These are phyloP conservation scores for Drosophila niveifrons DNA, from an alignment of 2,888 invertebrate species.

Conservation along the genomic window DNA sequence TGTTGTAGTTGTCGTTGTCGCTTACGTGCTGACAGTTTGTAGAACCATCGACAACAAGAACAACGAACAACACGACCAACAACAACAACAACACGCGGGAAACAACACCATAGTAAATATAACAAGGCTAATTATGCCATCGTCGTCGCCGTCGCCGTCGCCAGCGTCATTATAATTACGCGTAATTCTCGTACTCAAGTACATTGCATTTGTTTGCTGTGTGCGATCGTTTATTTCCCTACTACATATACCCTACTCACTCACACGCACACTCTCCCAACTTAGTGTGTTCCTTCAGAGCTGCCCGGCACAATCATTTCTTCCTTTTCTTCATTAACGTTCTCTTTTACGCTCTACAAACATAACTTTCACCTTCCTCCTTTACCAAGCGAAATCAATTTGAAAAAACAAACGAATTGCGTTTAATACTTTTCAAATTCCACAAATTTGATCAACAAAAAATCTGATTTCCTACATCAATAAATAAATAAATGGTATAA, in stretches of 20 bases:
- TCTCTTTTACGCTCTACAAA: no score
- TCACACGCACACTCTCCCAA: not conserved
- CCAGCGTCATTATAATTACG: conserved; percentile 68
- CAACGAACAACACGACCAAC: conserved; percentile 6
- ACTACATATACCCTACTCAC: not conserved
- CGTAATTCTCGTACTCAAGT: conserved; percentile 58
- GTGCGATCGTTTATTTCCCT: conserved; percentile 20
- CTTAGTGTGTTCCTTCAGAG: not conserved
- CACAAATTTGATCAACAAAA: no score
- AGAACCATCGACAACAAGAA: conserved; percentile 34
- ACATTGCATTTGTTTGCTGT: conserved; percentile 17
- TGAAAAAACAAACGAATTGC: no score
- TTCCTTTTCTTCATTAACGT: no score
- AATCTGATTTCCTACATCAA: no score
- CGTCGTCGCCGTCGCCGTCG: conserved; percentile 41
- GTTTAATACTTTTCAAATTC: no score
- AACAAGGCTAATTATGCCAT: conserved; percentile 75
- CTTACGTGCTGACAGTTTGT: conserved; percentile 47
- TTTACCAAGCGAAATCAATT: no score
- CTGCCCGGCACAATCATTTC: not conserved
- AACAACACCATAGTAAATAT: conserved; percentile 42
- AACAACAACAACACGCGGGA: conserved; percentile 5
- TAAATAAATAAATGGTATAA: no score
- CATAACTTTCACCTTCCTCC: no score
- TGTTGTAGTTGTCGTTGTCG: conserved; percentile 19